phyloP scores from a whole-genome alignment of 2,113 vertebrate genomes.

The Platichthys stellatus region DNA sequence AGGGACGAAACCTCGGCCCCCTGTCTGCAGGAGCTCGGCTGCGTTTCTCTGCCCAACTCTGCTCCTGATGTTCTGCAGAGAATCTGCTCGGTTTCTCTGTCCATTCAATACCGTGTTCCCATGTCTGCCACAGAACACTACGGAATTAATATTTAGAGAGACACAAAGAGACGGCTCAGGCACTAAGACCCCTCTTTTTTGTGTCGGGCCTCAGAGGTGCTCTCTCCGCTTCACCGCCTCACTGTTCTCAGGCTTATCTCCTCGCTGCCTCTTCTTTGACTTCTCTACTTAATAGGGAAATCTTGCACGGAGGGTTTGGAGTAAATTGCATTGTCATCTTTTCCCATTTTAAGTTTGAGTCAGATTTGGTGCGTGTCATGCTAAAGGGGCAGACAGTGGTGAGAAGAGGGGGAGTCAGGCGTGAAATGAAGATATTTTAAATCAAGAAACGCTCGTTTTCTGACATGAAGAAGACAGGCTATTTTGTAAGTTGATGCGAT shows the following conservation, averaged over 20 bases:
- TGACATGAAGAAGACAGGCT: conserved; percentile 29
- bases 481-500: conserved; percentile 12
- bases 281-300: conserved; percentile 69
- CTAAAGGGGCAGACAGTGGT: conserved; percentile 26
- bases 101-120: conserved; percentile 45
- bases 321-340: conserved; percentile 71
- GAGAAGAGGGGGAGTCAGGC: conserved; percentile 25
- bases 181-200: conserved; percentile 56
- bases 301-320: conserved; percentile 55
- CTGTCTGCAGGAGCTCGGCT: conserved; percentile 68
- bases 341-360: conserved; percentile 54
- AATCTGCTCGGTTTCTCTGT: conserved; percentile 38
- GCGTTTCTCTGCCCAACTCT: conserved; percentile 32
- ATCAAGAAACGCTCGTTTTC: conserved; percentile 35
- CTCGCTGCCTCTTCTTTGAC: conserved; percentile 44
- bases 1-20: conserved; percentile 64
- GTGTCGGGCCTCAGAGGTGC: conserved; percentile 51
- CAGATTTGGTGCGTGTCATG: conserved; percentile 35
- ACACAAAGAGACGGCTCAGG: conserved; percentile 62
- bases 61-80: conserved; percentile 22
- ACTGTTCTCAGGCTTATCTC: conserved; percentile 61
- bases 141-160: conserved; percentile 61
- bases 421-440: conserved; percentile 53
- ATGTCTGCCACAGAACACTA: conserved; percentile 50
- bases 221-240: conserved; percentile 50